Evolutionary conservation across 1,140 invertebrate species (phyloP).

Genomic region (Macrobrachium rosenbergii): DNA sequence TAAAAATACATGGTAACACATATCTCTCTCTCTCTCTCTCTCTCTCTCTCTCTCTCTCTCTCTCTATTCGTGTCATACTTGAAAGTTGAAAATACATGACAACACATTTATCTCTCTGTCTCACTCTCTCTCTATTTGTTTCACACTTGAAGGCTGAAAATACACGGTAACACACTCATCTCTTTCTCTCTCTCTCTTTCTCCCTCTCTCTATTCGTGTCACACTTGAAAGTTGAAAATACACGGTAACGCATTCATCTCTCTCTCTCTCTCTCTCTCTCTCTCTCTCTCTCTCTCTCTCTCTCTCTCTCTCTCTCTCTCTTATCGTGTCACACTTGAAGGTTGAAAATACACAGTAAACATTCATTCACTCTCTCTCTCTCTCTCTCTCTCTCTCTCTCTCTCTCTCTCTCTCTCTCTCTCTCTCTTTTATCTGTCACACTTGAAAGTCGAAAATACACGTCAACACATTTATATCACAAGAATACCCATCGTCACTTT

Average conservation of each 20-base stretch:
- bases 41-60: neutral
- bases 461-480: too few species aligned
- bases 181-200: too few species aligned
- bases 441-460: neutral
- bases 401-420: too few species aligned
- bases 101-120: neutral
- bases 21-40: neutral
- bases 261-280: too few species aligned
- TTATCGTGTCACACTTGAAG: neutral
- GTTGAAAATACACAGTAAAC: neutral
- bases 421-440: neutral
- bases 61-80: neutral
- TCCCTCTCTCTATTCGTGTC: neutral
- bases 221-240: neutral
- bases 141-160: neutral
- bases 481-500: too few species aligned
- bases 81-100: too few species aligned
- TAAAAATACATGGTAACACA: too few species aligned
- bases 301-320: conserved; percentile 14
- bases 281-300: too few species aligned
- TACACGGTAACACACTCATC: too few species aligned
- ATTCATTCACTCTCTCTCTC: too few species aligned
- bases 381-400: too few species aligned
- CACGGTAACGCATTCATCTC: too few species aligned
- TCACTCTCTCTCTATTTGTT: neutral